Evolutionary conservation across 2,888 invertebrate species (phyloP).

Genomic region (Ophion ventricosus): DNA sequence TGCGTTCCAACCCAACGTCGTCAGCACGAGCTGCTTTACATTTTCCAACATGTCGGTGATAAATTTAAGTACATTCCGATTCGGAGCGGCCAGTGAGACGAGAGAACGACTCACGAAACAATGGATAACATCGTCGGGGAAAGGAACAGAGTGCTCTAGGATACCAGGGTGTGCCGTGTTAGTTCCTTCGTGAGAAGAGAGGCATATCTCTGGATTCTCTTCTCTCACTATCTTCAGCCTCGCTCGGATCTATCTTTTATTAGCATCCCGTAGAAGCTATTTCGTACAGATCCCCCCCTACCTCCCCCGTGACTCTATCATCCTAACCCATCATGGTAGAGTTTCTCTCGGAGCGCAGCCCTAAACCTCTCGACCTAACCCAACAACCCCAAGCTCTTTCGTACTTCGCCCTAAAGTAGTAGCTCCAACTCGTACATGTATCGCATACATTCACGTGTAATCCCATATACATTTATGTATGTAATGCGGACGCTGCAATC

Average conservation of each 20-base stretch:
- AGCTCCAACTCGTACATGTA: slow-evolving; percentile 8
- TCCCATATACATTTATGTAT: slow-evolving; percentile 24
- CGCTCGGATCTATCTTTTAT: slow-evolving; percentile 80
- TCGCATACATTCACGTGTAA: slow-evolving; percentile 26
- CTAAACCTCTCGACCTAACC: slow-evolving; percentile 53
- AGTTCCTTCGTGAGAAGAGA: slow-evolving; percentile 42
- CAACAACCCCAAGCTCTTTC: slow-evolving; percentile 64
- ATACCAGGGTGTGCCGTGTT: slow-evolving; percentile 50
- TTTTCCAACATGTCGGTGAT: slow-evolving; percentile 65
- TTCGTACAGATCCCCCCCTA: slow-evolving; percentile 71
- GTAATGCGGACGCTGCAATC: slow-evolving; percentile 10
- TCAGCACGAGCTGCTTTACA: slow-evolving; percentile 58
- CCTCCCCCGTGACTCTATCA: slow-evolving; percentile 77
- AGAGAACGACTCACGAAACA: slow-evolving; percentile 75
- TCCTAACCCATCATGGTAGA: slow-evolving; percentile 73
- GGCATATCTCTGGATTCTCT: slow-evolving; percentile 60
- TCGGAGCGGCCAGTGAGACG: slow-evolving; percentile 58
- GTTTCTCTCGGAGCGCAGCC: slow-evolving; percentile 76
- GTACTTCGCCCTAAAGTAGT: slow-evolving; percentile 43
- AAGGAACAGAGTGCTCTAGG: slow-evolving; percentile 25
- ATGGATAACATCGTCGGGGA: slow-evolving; percentile 68
- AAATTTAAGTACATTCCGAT: slow-evolving; percentile 65
- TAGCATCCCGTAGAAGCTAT: slow-evolving; percentile 82
- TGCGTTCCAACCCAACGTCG: not conserved
- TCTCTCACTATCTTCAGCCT: slow-evolving; percentile 73